Percentiles rank a stretch among this genome's conserved stretches.
phyloP scores from a whole-genome alignment of 2,113 vertebrate species.

The Protomyctophum bolini region DNA sequence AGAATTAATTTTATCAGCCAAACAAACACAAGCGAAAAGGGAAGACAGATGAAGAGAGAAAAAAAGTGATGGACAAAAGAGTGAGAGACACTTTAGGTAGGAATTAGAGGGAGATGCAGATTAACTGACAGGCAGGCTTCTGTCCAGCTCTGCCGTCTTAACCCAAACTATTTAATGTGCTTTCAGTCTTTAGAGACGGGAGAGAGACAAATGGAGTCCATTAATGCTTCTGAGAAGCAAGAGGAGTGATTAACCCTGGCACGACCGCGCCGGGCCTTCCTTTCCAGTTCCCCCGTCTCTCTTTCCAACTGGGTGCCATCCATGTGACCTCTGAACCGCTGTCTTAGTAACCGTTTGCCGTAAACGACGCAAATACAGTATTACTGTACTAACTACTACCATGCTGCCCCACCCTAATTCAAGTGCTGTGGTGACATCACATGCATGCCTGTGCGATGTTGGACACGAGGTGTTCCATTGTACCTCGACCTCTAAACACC shows the following conservation, averaged over 20 bases:
- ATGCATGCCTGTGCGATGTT: slow-evolving; percentile 5
- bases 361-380: slow-evolving; percentile 50
- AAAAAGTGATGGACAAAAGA: not conserved
- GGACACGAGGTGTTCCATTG: slow-evolving; percentile 43
- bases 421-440: slow-evolving; percentile 15
- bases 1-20: too few relatives aligned
- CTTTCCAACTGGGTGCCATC: slow-evolving; percentile 59
- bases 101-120: not conserved
- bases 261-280: slow-evolving; percentile 2
- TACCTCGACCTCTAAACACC: slow-evolving; percentile 18
- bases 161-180: too few relatives aligned
- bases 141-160: too few relatives aligned
- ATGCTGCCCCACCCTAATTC: slow-evolving; percentile 26
- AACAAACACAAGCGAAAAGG: not conserved
- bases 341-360: slow-evolving; percentile 3
- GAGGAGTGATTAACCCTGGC: slow-evolving; percentile 49
- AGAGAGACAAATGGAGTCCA: slow-evolving; percentile 39
- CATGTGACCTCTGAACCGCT: slow-evolving; percentile 45
- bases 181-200: not conserved
- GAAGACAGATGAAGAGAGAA: not conserved
- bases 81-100: not conserved
- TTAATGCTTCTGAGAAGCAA: slow-evolving; percentile 27
- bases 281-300: slow-evolving; percentile 17
- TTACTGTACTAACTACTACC: slow-evolving; percentile 12
- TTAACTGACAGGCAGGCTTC: too few relatives aligned